Evolutionary conservation across 2,113 vertebrate species (phyloP).

Genomic region (Psittacus erithacus): DNA sequence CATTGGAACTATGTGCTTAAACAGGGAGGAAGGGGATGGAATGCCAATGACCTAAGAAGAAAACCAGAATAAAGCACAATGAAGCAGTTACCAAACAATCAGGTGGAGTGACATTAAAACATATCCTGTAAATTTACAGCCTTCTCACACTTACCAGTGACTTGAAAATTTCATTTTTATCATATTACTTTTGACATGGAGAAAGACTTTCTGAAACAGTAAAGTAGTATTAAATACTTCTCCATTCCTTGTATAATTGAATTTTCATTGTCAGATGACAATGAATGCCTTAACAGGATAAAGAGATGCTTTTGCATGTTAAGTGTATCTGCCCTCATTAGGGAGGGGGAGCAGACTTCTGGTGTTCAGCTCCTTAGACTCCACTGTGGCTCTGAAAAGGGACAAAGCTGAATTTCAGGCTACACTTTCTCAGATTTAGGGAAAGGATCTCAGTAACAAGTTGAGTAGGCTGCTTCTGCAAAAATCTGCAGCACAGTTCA

Average conservation of each 20-base stretch:
- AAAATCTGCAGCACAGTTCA: not conserved
- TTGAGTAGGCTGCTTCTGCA: not conserved
- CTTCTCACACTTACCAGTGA: not conserved
- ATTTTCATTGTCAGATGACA: not conserved
- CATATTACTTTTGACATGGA: not conserved
- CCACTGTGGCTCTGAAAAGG: fast-evolving
- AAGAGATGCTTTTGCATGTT: not conserved
- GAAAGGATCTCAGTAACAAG: not conserved
- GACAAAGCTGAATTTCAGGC: not conserved
- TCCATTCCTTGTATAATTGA: not conserved
- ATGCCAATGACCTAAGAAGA: constrained; percentile 88
- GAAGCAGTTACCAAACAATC: not conserved
- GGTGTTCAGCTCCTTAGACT: not conserved
- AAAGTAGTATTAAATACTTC: not conserved
- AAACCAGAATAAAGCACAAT: not conserved
- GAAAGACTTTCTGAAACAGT: not conserved
- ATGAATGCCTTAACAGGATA: not conserved
- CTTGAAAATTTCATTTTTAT: not conserved
- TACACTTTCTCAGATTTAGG: not conserved
- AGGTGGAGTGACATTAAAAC: not conserved
- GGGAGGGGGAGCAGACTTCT: not conserved
- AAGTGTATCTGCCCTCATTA: not conserved
- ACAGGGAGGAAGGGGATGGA: constrained; percentile 95
- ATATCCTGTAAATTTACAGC: not conserved
- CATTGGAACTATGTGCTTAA: constrained; percentile 99